Evolutionary conservation across 1,140 invertebrate species (phyloP), one percentile per base, ranked within the genome.

Genomic region (Magallana gigas): DNA sequence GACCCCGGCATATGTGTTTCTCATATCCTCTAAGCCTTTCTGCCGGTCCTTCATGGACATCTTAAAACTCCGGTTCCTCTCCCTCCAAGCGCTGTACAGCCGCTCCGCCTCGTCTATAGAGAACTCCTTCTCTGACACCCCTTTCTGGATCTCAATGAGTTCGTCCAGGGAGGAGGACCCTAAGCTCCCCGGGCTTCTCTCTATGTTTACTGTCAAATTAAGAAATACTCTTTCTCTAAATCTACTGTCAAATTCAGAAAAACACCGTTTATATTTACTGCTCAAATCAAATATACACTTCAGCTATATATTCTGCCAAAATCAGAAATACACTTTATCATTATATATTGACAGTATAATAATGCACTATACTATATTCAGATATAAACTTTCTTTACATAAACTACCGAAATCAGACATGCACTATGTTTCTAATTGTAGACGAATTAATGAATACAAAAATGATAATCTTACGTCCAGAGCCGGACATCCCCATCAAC

Each of bases 41-140:
- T 91, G 84, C 86, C 88, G 86, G 57, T 92, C 88, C 64, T 90
- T 92, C 56, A 92, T 89, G 18, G 90, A 91, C 62, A 57, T 81
- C n/a, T 89, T 85, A 14, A 87, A 71, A 3, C 68, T 57, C n/a
- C 87, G 85, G 58, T 91, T 90, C 80, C 90, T 86, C 23, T 89
- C 76, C 60, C 88, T 85, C 91, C 91, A 92, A 14, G 90, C 83
- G 23, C 84, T 85, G 59, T 90, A 92, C 36, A 92, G 82, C 85
- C 86, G 87, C 48, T 90, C 83, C 57, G 90, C 90, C n/a, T 92
- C 90, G 16, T 88, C 82, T 7, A 89, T 59, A 29, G 85, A 90
- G 62, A 92, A 91, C 62, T 91, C 88, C 11, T 89, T 89, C 4
- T 68, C 68, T 18, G 88, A 89, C 2, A 92, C 90, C 23, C 83